These are phyloP conservation scores for Okapia johnstoni DNA, from an alignment of 2,113 vertebrate species.

Conservation along the genomic window DNA sequence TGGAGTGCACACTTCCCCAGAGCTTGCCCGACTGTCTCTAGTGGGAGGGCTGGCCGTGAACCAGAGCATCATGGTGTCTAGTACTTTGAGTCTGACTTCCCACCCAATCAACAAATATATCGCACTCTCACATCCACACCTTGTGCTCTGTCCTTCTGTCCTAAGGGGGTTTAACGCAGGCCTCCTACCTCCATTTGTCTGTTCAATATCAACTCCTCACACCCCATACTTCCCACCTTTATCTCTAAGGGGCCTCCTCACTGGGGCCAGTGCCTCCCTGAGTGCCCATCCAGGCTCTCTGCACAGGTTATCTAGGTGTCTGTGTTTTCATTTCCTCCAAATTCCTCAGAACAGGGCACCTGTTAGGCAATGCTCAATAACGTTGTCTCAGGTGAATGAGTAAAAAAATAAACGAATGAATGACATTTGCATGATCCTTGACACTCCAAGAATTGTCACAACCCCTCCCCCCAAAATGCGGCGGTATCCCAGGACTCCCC, in stretches of 20 bases:
- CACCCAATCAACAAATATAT: accelerated
- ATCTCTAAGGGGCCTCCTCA: background rate
- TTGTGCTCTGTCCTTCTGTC: background rate
- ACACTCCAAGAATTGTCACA: background rate
- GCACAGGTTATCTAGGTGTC: background rate
- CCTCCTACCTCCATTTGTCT: background rate
- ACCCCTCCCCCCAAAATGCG: accelerated
- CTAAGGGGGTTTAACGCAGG: background rate
- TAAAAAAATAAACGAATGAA: background rate
- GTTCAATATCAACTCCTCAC: background rate
- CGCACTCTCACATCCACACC: accelerated
- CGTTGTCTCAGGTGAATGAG: background rate
- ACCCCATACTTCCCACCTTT: no score
- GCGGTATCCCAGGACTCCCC: background rate
- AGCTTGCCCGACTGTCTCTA: background rate
- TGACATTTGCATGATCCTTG: background rate
- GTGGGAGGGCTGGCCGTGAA: background rate
- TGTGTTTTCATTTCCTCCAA: background rate
- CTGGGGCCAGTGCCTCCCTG: no score
- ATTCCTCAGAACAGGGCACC: background rate
- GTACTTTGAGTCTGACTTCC: background rate
- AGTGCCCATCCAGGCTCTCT: background rate
- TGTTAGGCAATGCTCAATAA: background rate
- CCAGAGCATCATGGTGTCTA: accelerated
- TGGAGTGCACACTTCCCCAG: background rate